Percentiles rank a stretch among this genome's conserved stretches.
Evolutionary conservation across 2,113 vertebrate species (phyloP).

Genomic region (Apus apus): DNA sequence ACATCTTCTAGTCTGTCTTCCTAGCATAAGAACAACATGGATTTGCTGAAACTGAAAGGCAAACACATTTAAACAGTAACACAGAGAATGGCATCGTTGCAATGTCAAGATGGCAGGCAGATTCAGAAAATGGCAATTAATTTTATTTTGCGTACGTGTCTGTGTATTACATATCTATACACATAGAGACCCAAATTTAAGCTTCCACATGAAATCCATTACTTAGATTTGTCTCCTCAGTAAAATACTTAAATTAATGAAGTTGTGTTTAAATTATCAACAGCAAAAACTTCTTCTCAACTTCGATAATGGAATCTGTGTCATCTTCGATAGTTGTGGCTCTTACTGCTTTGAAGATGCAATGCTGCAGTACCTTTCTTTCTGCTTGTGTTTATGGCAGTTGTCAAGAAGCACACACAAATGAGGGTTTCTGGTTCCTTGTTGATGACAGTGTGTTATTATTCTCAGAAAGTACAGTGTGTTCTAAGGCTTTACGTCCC

Average conservation of each 20-base stretch:
- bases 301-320: neutral
- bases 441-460: neutral
- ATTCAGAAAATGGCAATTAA: neutral
- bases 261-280: neutral
- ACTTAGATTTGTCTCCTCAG: neutral
- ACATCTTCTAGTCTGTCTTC: neutral
- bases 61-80: neutral
- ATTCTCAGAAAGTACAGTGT: neutral
- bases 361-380: neutral
- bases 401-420: neutral
- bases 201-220: neutral
- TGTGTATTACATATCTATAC: neutral
- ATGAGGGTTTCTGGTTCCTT: neutral
- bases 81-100: neutral
- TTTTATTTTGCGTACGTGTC: neutral
- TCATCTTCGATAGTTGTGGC: fast-evolving
- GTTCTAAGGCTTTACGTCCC: neutral
- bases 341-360: neutral
- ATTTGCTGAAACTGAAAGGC: neutral
- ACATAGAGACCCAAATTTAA: neutral
- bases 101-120: neutral
- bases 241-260: neutral
- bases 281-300: neutral
- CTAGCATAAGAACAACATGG: neutral
- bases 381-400: neutral